These are phyloP conservation scores for Excalfactoria chinensis DNA, from an alignment of 2,113 vertebrate genomes.

Conservation along the genomic window DNA sequence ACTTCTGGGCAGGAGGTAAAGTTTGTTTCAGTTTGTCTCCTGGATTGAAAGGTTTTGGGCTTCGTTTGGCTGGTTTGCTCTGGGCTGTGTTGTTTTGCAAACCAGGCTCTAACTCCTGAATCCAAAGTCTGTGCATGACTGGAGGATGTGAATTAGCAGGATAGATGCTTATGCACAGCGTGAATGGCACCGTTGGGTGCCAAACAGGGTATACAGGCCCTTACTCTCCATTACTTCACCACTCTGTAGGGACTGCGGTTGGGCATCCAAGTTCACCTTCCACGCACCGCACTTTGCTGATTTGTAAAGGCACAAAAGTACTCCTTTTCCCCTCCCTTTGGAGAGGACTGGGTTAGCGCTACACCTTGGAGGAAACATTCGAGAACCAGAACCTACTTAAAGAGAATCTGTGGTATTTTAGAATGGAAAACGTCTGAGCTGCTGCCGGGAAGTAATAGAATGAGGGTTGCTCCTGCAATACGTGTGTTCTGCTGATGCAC, in stretches of 20 bases:
- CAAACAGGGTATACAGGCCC: background rate
- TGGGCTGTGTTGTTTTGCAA: background rate
- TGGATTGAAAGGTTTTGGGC: background rate
- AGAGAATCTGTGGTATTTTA: background rate
- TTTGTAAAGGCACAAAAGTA: background rate
- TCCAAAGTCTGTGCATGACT: background rate
- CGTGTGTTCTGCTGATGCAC: background rate
- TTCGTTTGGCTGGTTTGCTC: background rate
- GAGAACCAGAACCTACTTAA: background rate
- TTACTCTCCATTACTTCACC: background rate
- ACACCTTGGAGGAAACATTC: background rate
- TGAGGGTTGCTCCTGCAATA: background rate
- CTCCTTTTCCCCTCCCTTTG: background rate
- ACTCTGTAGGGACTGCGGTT: background rate
- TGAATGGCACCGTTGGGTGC: background rate
- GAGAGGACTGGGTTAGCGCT: background rate
- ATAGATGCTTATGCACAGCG: too few species aligned
- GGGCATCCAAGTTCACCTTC: conserved; percentile 22
- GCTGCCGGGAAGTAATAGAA: background rate
- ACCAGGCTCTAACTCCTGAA: background rate
- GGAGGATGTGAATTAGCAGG: background rate
- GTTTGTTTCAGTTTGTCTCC: background rate
- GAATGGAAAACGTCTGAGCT: background rate
- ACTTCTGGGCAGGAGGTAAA: background rate
- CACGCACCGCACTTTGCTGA: background rate